Percentiles rank a stretch among this genome's conserved stretches.
phyloP scores from a whole-genome alignment of 1,140 invertebrate species.

The Phymorhynchus buccinoides region DNA sequence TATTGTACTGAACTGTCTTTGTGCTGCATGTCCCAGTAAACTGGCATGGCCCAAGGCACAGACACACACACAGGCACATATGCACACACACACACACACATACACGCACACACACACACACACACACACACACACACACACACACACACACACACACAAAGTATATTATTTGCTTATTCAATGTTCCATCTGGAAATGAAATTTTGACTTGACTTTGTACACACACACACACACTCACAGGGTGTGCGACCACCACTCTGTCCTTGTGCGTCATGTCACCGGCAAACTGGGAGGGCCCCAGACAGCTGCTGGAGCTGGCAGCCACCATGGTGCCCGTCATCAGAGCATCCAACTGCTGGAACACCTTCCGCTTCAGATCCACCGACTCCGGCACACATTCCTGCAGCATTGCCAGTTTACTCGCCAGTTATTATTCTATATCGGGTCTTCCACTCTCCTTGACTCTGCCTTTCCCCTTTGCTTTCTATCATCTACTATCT shows the following conservation, averaged over 20 bases:
- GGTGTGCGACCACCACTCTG: slow-evolving; percentile 88
- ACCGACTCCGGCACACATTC: slow-evolving; percentile 89
- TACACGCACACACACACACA: background rate
- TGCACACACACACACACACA: background rate
- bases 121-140: background rate
- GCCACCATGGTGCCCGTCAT: slow-evolving; percentile 78
- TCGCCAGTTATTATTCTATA: too few species aligned
- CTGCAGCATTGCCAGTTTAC: too few species aligned
- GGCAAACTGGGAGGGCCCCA: slow-evolving; percentile 87
- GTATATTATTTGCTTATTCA: too few species aligned
- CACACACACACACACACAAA: background rate
- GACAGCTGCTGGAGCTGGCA: slow-evolving; percentile 93
- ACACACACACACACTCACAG: slow-evolving; percentile 76
- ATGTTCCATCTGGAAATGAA: too few species aligned
- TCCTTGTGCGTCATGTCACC: slow-evolving; percentile 84
- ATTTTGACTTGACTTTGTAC: too few species aligned
- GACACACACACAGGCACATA: background rate
- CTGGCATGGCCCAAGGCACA: background rate
- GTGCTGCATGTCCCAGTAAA: too few species aligned
- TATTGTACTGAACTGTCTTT: too few species aligned
- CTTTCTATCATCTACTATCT: too few species aligned
- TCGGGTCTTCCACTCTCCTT: too few species aligned
- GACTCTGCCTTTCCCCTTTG: too few species aligned
- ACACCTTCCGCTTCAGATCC: slow-evolving; percentile 88
- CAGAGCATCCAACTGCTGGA: slow-evolving; percentile 83